Percentiles rank a stretch among this genome's conserved stretches.
Evolutionary conservation across 2,797 vertebrate species (phyloP).

Genomic region (Nasua narica): DNA sequence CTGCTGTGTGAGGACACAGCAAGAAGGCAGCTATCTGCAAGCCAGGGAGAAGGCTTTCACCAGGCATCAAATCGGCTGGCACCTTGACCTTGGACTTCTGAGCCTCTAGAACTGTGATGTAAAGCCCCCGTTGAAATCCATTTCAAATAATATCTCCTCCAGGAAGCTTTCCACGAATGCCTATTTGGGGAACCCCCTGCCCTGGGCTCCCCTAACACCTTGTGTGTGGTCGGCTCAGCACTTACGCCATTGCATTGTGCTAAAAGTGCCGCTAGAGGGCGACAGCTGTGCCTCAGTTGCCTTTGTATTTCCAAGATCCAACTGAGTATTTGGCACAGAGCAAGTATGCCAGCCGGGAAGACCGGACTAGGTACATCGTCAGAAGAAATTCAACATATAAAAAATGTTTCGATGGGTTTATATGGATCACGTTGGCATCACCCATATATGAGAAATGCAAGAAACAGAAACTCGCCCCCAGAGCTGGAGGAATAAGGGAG

Average conservation of each 20-base stretch:
- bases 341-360: background rate
- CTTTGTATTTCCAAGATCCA: background rate
- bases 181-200: background rate
- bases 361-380: background rate
- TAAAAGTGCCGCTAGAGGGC: background rate
- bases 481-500: background rate
- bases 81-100: background rate
- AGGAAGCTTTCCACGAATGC: background rate
- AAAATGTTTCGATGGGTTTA: background rate
- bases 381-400: background rate
- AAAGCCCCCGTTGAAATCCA: background rate
- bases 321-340: background rate
- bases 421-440: background rate
- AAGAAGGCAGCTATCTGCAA: background rate
- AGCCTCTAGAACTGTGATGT: background rate
- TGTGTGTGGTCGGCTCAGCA: background rate
- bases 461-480: background rate
- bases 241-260: background rate
- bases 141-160: background rate
- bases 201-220: background rate
- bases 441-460: background rate
- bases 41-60: background rate
- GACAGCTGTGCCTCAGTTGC: background rate
- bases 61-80: background rate
- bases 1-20: background rate